Conservation (phyloP, 2,113 vertebrate species). For the Trichomycterus rosablanca region DNA sequence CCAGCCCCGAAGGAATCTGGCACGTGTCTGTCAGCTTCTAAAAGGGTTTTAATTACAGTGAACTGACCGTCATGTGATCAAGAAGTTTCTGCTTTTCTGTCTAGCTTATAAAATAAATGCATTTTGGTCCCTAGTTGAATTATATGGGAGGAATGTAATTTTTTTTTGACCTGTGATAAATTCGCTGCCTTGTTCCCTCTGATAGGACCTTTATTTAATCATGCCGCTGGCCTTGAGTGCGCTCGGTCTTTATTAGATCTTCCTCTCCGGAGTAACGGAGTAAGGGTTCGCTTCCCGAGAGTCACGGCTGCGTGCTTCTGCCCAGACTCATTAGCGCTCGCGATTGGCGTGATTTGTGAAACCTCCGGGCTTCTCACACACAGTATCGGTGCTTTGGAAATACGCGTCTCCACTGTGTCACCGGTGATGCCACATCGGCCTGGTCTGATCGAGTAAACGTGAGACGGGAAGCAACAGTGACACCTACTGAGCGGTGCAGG, state of each 20-base stretch:
- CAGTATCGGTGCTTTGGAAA: too few species aligned
- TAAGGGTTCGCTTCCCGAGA: too few species aligned
- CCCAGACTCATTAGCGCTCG: not conserved
- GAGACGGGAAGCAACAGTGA: too few species aligned
- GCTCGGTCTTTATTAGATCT: constrained; percentile 5
- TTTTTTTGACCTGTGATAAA: not conserved
- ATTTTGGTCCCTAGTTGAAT: too few species aligned
- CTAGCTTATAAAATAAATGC: not conserved
- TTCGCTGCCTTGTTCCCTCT: not conserved
- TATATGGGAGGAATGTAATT: too few species aligned
- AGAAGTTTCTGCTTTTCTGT: not conserved
- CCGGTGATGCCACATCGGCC: too few species aligned
- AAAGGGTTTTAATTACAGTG: not conserved
- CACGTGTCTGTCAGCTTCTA: not conserved
- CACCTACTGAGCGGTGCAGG: too few species aligned
- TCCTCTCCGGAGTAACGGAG: not conserved
- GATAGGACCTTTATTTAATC: constrained; percentile 15
- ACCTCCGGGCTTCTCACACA: too few species aligned
- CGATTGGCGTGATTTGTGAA: not conserved
- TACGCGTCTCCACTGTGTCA: too few species aligned
- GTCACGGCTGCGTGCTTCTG: not conserved
- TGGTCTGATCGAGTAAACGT: too few species aligned
- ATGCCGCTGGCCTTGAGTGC: not conserved
- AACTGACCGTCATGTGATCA: not conserved
- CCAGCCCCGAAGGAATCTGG: not conserved